A percentile compares a stretch with the other conserved stretches of the same genome.
Conservation (phyloP, 2,797 vertebrate genomes). For the Capromys pilorides region DNA sequence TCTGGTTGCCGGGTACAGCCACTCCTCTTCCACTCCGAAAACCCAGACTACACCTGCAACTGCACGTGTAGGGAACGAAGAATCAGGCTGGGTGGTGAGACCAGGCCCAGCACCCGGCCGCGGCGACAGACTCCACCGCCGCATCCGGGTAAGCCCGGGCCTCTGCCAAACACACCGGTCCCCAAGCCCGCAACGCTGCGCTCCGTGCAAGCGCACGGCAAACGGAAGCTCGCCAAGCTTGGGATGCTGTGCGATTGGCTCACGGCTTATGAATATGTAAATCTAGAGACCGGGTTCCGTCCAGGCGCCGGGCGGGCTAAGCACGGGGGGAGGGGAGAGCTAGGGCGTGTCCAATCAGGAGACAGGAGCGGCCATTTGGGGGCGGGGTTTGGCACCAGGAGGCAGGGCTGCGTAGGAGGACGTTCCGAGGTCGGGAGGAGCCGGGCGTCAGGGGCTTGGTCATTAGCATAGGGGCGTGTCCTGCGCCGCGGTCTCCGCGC, state of each 20-base stretch:
- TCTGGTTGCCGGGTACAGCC: not conserved
- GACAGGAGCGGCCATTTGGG: not conserved
- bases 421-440: not conserved
- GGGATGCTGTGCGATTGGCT: not conserved
- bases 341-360: conserved; percentile 71
- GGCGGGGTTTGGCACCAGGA: not conserved
- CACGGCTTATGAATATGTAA: not conserved
- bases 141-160: not conserved
- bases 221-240: accelerated
- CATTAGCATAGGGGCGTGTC: accelerated
- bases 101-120: not conserved
- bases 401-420: conserved; percentile 82
- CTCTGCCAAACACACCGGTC: not conserved
- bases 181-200: accelerated
- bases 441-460: not conserved
- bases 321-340: conserved; percentile 75
- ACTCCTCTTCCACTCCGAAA: not conserved
- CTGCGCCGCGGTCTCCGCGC: conserved; percentile 49
- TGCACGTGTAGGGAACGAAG: not conserved
- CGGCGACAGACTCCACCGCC: not conserved
- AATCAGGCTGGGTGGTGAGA: not conserved
- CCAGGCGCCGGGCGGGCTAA: accelerated
- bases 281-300: accelerated
- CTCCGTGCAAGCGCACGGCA: not conserved
- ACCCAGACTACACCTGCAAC: not conserved